phyloP scores from a whole-genome alignment of 2,888 invertebrate species.

The Erebia palarica region DNA sequence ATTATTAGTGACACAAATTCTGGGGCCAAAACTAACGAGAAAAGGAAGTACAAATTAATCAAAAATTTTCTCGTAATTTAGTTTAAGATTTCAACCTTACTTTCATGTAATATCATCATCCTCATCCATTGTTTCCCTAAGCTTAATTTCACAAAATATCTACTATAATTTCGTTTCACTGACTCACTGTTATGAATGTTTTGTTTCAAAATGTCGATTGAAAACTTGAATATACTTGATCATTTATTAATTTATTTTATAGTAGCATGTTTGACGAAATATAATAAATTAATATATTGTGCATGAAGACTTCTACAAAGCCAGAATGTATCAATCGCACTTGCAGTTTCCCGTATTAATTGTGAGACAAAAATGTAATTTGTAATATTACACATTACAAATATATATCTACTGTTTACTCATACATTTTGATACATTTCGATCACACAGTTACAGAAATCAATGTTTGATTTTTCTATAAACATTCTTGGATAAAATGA shows the following conservation, averaged over 20 bases:
- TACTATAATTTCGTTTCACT: conserved; percentile 5
- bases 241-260: conserved; percentile 15
- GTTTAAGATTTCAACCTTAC: conserved; percentile 54
- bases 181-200: conserved; percentile 18
- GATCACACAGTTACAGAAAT: no score
- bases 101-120: conserved; percentile 24
- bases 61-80: conserved; percentile 69
- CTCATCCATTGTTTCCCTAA: conserved; percentile 26
- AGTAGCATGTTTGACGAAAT: conserved; percentile 5
- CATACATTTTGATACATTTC: no score
- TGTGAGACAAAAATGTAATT: background rate
- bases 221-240: conserved; percentile 4
- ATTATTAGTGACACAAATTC: conserved; percentile 64
- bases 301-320: background rate
- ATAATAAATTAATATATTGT: conserved; percentile 2
- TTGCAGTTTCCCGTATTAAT: background rate
- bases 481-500: background rate
- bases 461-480: no score
- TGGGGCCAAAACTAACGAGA: conserved; percentile 76
- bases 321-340: background rate
- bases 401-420: no score
- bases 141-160: conserved; percentile 5
- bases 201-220: conserved; percentile 9
- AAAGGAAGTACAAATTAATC: conserved; percentile 74
- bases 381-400: background rate